These are phyloP conservation scores for Phalacrocorax aristotelis DNA, from an alignment of 2,113 vertebrate genomes.

Conservation along the genomic window DNA sequence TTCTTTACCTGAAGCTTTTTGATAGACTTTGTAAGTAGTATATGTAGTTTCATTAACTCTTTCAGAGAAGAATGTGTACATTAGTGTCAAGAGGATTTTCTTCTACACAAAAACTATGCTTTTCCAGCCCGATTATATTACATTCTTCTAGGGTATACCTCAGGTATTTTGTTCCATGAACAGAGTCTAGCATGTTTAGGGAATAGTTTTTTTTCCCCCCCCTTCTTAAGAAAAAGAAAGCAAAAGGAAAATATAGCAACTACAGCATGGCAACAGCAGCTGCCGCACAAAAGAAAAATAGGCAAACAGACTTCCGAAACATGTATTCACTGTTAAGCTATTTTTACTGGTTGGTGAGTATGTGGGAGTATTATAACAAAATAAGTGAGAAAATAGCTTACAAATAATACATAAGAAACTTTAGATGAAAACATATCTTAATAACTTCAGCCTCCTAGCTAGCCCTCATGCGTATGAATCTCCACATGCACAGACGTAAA, in stretches of 20 bases:
- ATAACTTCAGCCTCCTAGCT: conserved; percentile 30
- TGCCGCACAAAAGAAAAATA: conserved; percentile 50
- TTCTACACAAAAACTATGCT: neutral
- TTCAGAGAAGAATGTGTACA: neutral
- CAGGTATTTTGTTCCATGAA: conserved; percentile 18
- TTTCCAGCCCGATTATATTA: neutral
- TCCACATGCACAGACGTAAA: neutral
- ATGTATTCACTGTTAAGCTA: conserved; percentile 14
- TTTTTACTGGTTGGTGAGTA: conserved; percentile 50
- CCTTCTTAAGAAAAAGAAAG: conserved; percentile 40
- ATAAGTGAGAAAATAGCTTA: conserved; percentile 49
- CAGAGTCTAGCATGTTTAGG: neutral
- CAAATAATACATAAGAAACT: conserved; percentile 59
- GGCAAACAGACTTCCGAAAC: conserved; percentile 56
- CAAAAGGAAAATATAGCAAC: conserved; percentile 65
- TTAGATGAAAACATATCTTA: neutral
- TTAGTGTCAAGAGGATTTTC: neutral
- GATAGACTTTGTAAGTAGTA: neutral
- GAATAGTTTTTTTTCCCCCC: neutral
- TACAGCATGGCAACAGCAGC: conserved; percentile 67
- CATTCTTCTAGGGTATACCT: neutral
- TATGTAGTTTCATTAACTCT: neutral
- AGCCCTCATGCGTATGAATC: neutral
- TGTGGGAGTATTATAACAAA: conserved; percentile 30
- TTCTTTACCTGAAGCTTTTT: neutral